Conservation (phyloP, 1,140 invertebrate species). For the Ceratina calcarata region DNA sequence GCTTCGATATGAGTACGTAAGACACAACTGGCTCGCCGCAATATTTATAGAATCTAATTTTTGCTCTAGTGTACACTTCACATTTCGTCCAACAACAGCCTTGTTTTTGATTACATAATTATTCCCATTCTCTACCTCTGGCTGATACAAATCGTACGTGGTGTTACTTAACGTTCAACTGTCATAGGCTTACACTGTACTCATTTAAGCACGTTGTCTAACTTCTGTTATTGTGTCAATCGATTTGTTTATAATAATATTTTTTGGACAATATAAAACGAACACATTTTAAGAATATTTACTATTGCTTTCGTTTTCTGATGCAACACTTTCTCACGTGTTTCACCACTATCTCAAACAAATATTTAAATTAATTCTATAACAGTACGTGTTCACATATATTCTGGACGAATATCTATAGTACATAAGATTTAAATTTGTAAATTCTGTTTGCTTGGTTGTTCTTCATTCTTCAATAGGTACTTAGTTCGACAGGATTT, state of each 20-base stretch:
- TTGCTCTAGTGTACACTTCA: not conserved
- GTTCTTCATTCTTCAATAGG: not conserved
- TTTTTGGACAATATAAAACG: not conserved
- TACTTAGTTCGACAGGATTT: not conserved
- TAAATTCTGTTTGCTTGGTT: not conserved
- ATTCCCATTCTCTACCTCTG: not conserved
- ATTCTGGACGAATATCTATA: no score
- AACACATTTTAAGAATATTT: not conserved
- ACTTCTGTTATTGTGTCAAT: not conserved
- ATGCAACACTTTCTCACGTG: not conserved
- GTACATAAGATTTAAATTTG: no score
- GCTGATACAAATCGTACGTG: not conserved
- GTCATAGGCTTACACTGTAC: not conserved
- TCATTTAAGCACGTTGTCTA: not conserved
- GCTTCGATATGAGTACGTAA: slow-evolving; percentile 32
- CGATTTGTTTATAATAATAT: not conserved
- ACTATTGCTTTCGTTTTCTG: not conserved
- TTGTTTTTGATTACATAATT: slow-evolving; percentile 25
- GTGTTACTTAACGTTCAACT: not conserved
- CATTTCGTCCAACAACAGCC: no score
- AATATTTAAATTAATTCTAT: no score
- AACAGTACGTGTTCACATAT: no score
- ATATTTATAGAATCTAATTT: not conserved
- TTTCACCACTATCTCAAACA: no score
- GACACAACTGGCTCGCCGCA: not conserved